Evolutionary conservation across 2,113 vertebrate genomes (phyloP).

Genomic region (Laticauda laticaudata): DNA sequence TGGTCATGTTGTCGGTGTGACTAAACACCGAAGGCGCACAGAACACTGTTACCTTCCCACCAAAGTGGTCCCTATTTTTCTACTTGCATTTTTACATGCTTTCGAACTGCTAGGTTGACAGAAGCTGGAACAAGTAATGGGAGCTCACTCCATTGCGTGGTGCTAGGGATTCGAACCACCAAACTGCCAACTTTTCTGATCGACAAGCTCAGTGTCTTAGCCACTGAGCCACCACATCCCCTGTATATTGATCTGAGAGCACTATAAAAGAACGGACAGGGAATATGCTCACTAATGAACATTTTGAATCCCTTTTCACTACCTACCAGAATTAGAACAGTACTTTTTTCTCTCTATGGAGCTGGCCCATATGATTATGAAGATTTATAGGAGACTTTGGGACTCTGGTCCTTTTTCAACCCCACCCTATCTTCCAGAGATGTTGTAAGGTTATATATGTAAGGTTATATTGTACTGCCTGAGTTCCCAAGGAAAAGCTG

Average conservation of each 20-base stretch:
- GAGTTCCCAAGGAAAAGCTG: background rate
- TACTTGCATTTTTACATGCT: too few species aligned
- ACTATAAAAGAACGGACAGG: slow-evolving; percentile 6
- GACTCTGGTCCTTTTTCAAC: background rate
- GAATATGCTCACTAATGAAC: background rate
- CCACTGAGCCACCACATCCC: too few species aligned
- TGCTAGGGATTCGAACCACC: too few species aligned
- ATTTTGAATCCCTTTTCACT: slow-evolving; percentile 23
- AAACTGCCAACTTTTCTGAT: too few species aligned
- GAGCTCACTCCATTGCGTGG: too few species aligned
- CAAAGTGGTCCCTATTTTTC: too few species aligned
- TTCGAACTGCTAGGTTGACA: too few species aligned
- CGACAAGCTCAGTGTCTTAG: too few species aligned
- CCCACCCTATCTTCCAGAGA: background rate
- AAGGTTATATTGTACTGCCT: background rate
- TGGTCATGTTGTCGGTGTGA: too few species aligned
- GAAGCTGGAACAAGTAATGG: too few species aligned
- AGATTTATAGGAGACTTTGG: background rate
- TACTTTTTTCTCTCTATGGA: background rate
- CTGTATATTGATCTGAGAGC: background rate
- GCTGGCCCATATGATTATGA: background rate
- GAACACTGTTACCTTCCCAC: too few species aligned
- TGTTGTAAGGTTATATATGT: background rate
- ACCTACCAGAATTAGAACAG: background rate
- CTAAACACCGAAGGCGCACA: too few species aligned